Evolutionary conservation across 2,888 invertebrate species (phyloP).

Genomic region (Eucera pruinosa): DNA sequence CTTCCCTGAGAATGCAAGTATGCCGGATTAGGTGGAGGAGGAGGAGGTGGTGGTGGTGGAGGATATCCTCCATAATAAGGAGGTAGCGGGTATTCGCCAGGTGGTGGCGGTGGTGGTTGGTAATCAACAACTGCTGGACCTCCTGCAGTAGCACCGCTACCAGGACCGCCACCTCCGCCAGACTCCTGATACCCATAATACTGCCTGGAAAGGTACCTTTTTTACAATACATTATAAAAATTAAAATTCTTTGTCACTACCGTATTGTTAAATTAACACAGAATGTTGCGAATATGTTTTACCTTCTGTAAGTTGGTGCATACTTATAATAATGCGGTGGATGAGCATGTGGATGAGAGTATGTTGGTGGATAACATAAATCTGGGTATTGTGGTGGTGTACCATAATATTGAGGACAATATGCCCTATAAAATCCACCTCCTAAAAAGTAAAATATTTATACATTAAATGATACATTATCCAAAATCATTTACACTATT

Average conservation of each 20-base stretch:
- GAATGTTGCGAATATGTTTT: conserved; percentile 35
- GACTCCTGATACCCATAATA: conserved; percentile 82
- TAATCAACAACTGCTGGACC: conserved; percentile 84
- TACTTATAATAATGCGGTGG: conserved; percentile 84
- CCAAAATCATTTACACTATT: too few relatives aligned
- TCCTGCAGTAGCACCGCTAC: conserved; percentile 83
- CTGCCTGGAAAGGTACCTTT: conserved; percentile 75
- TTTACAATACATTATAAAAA: conserved; percentile 38
- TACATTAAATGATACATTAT: too few relatives aligned
- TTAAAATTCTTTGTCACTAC: background rate
- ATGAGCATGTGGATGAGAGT: conserved; percentile 82
- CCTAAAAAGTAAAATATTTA: conserved; percentile 67
- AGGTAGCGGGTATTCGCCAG: conserved; percentile 85
- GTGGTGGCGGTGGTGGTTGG: conserved; percentile 84
- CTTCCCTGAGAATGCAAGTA: conserved; percentile 83
- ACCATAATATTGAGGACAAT: conserved; percentile 85
- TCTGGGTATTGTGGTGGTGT: conserved; percentile 85
- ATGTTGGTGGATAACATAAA: conserved; percentile 85
- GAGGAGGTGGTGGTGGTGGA: conserved; percentile 84
- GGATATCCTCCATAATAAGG: conserved; percentile 85
- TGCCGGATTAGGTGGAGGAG: conserved; percentile 86
- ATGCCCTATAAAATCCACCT: conserved; percentile 82
- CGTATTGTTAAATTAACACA: background rate
- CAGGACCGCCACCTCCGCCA: conserved; percentile 82
- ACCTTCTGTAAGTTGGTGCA: conserved; percentile 82